Evolutionary conservation across 2,888 invertebrate species (phyloP).

Genomic region (Congeria kusceri): DNA sequence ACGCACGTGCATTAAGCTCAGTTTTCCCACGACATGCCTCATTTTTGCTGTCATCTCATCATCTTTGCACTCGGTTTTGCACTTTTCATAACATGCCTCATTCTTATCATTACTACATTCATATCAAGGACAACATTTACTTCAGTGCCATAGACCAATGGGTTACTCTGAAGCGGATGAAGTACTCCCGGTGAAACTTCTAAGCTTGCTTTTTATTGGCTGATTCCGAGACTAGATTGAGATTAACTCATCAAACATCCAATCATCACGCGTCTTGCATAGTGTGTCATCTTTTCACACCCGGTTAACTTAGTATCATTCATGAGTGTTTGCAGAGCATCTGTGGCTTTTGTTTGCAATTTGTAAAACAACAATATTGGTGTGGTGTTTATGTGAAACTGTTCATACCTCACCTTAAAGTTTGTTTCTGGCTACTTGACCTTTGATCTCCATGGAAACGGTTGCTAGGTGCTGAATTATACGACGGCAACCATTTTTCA

Average conservation of each 20-base stretch:
- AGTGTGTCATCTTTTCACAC: no score
- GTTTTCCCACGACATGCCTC: no score
- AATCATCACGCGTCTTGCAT: conserved; percentile 3
- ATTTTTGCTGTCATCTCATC: no score
- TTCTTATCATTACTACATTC: neutral
- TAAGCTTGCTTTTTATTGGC: conserved; percentile 25
- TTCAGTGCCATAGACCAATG: conserved; percentile 29
- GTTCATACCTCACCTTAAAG: neutral
- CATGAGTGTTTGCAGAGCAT: neutral
- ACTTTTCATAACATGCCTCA: neutral
- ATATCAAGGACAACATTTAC: neutral
- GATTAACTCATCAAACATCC: neutral
- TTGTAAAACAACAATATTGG: neutral
- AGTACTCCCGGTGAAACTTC: conserved; percentile 34
- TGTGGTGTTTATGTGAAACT: neutral
- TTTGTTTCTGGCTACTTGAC: neutral
- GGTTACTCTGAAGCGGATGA: conserved; percentile 35
- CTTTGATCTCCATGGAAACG: conserved; percentile 40
- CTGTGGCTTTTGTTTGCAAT: neutral
- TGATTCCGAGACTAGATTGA: conserved; percentile 12
- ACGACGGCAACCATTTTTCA: conserved; percentile 42
- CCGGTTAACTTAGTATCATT: neutral
- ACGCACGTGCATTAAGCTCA: no score
- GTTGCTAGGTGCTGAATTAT: conserved; percentile 54
- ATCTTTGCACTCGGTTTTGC: no score